Evolutionary conservation across 2,888 invertebrate species (phyloP), one percentile per base, ranked within the genome.

Genomic region (Thera obeliscata): DNA sequence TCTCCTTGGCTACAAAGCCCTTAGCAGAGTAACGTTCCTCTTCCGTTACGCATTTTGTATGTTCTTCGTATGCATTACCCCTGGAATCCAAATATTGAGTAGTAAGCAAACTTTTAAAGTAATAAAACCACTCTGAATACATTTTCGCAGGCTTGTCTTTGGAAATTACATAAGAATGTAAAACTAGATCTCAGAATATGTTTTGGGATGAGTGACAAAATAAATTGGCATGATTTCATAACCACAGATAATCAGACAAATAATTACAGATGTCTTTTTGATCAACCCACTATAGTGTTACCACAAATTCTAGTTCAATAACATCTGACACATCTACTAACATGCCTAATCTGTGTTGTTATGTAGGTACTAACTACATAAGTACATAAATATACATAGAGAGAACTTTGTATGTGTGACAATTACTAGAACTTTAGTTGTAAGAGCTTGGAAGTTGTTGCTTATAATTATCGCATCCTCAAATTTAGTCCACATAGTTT

Each of bases 1-100:
- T 97, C 65, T 95, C 95, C 81, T 96, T 96, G 3, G 96, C 94
- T 35, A 95, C 94, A 82, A 96, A 97, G 54, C 96, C 96, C 87
- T 97, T 97, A 0, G 96, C 98, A 6, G 97, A 96, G 84, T 99
- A 99, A 76, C 98, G 96, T 86, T 98, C 96, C 41, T 96, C 96
- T 91, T 99, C 96, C 0, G 96, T 95, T 59, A 98, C 94, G 87
- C 98, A 98, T 90, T 97, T 97, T n/a, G 91, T 96, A 84, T 98
- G 98, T 0, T 91, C 90, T 55, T 94, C 95, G 87, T 97, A 98
- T 9, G 96, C 96, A 67, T 96, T 95, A 2, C 95, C 97, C 78
- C 97, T 96, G 86, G 78, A 94, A 94, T 69, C 64, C 57, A 63
- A 56, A 56, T 49, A 9, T 54, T 41, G 59, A 59, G 50, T 11